A percentile compares a stretch with the other conserved stretches of the same genome.
phyloP scores from a whole-genome alignment of 2,113 vertebrate genomes.

The Pluvialis apricaria region DNA sequence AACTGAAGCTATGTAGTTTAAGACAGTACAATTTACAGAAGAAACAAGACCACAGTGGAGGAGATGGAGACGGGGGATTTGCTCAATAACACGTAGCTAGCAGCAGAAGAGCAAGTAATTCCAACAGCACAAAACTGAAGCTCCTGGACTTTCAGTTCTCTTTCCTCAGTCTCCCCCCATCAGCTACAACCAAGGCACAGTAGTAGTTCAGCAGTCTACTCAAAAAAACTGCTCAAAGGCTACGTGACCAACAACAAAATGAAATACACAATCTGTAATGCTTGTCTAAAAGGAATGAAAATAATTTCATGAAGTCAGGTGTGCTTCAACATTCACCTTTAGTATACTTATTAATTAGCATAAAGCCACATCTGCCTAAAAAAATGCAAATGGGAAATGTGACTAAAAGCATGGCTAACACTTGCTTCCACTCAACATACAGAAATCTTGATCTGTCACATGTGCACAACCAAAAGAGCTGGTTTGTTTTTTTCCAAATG shows the following conservation, averaged over 20 bases:
- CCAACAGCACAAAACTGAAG: not conserved
- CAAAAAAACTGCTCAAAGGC: not conserved
- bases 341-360: not conserved
- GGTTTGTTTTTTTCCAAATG: not conserved
- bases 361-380: not conserved
- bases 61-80: not conserved
- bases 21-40: not conserved
- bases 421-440: not conserved
- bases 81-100: not conserved
- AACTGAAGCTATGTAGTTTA: not conserved
- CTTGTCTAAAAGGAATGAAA: not conserved
- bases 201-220: not conserved
- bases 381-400: not conserved
- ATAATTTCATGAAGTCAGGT: not conserved
- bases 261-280: not conserved
- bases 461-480: not conserved
- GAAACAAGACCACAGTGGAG: not conserved
- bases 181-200: not conserved
- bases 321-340: not conserved
- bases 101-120: not conserved
- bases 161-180: not conserved
- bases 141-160: not conserved
- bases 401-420: not conserved
- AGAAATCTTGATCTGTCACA: not conserved
- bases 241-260: not conserved